Evolutionary conservation across 2,113 vertebrate species (phyloP).

Genomic region (Rhinolophus sinicus): DNA sequence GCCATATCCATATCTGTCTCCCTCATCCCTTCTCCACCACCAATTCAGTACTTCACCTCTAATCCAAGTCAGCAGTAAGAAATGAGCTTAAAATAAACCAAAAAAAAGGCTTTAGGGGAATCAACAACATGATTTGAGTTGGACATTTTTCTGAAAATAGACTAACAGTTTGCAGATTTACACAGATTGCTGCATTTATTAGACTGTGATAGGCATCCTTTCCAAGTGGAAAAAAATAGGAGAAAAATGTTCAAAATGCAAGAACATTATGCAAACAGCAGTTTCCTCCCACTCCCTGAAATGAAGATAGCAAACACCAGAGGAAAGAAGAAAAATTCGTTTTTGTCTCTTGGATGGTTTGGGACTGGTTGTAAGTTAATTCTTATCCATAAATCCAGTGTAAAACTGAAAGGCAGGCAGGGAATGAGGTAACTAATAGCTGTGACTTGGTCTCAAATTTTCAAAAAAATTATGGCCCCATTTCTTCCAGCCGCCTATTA

Average conservation of each 20-base stretch:
- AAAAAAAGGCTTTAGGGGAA: not conserved
- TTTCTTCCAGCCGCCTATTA: not conserved
- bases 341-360: slow-evolving; percentile 48
- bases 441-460: not conserved
- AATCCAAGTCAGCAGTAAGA: not conserved
- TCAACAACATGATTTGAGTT: slow-evolving; percentile 39
- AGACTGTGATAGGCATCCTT: slow-evolving; percentile 38
- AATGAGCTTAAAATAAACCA: not conserved
- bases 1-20: not conserved
- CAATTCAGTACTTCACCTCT: not conserved
- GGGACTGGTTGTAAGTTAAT: not conserved
- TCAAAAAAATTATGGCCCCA: not conserved
- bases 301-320: slow-evolving; percentile 54
- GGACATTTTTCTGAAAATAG: slow-evolving; percentile 67
- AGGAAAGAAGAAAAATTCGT: not conserved
- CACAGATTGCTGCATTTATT: slow-evolving; percentile 61
- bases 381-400: not conserved
- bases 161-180: slow-evolving; percentile 21
- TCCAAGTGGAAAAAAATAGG: slow-evolving; percentile 52
- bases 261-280: slow-evolving; percentile 67
- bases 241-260: slow-evolving; percentile 61
- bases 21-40: not conserved
- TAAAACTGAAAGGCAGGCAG: not conserved
- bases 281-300: slow-evolving; percentile 61
- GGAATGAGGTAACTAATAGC: not conserved